Base-by-base conservation (phyloP, 2,113 vertebrate species). In the Monopterus albus region DNA sequence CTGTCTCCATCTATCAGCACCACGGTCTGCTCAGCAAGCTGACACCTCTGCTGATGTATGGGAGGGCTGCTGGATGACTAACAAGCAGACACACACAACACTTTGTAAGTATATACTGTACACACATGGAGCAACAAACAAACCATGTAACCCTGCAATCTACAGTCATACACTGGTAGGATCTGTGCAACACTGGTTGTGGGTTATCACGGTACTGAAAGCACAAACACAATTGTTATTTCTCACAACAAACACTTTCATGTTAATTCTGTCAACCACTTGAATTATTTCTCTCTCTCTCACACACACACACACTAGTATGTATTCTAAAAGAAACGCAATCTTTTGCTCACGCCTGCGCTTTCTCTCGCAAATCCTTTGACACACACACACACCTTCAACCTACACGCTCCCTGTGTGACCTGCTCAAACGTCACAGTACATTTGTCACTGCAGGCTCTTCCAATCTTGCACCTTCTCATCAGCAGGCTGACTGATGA, bases 1-100 rank as follows among this genome's bases (percentile, higher is more conserved):
- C 74, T 28, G 81, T 81, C 76, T 81, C 65, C 62, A 76, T 83
- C 84, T 78, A 84, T 89, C 84, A 91, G 75, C 36, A 12, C 79
- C 46, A 28, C 39, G 64, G 74, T 53, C 49, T 35, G 65, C 75
- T 70, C 71, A 55, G 76, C 50, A 75, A 86, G 71, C 53, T 75
- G 76, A 72, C 84, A 87, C 74, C 71, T 72, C 60, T 5, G 1
- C 71, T 78, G 84, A 82, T 76, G 80, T 43, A 78, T 20, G 7
- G 70, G 63, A 74, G 72, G 42, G 29, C 70, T 56, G 72, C 63
- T 53, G 26, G 68, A 75, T 89, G 83, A 87, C 78, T 82, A 82
- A 87, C 15, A 13, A 72, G 53, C 25, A 78, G 29, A 52, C 23
- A 50, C 51, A 59, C 74, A 58, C 52, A 46, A n/a, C n/a, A n/a